These are phyloP conservation scores for Eucriotettix oculatus DNA, from an alignment of 2,888 invertebrate species.

Conservation along the genomic window DNA sequence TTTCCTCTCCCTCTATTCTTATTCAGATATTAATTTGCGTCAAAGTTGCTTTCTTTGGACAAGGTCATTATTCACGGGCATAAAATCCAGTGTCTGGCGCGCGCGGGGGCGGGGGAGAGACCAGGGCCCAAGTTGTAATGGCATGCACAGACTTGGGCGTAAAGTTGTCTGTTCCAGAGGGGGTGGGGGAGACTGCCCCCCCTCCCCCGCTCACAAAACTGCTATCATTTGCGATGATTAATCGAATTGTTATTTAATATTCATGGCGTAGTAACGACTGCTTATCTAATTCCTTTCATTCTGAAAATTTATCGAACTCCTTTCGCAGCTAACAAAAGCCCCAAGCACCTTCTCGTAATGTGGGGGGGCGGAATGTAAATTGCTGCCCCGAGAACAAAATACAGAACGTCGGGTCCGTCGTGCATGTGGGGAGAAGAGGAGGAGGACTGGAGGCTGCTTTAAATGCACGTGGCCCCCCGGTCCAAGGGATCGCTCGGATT, in stretches of 20 bases:
- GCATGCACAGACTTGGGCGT: background rate
- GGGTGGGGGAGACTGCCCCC: no score
- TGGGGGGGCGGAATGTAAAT: background rate
- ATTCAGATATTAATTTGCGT: conserved; percentile 5
- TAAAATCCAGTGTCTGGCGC: background rate
- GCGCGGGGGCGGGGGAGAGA: background rate
- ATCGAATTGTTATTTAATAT: conserved; percentile 7
- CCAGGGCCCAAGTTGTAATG: background rate
- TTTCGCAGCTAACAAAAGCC: background rate
- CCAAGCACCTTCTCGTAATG: background rate
- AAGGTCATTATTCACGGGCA: conserved; percentile 4
- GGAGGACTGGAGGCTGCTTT: background rate
- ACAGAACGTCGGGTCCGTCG: no score
- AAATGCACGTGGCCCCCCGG: no score
- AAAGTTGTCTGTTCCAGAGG: background rate
- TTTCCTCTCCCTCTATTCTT: conserved; percentile 1
- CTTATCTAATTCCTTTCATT: conserved; percentile 6
- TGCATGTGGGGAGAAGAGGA: background rate
- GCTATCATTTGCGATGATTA: conserved; percentile 6
- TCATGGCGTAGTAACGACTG: conserved; percentile 7
- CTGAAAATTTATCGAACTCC: conserved; percentile 1
- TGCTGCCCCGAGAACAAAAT: background rate
- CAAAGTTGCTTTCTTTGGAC: conserved; percentile 2
- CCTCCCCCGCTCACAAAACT: background rate
- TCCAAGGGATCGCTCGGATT: no score